Evolutionary conservation across 2,113 vertebrate species (phyloP), one percentile per base, ranked within the genome.

Genomic region (Ranitomeya variabilis): DNA sequence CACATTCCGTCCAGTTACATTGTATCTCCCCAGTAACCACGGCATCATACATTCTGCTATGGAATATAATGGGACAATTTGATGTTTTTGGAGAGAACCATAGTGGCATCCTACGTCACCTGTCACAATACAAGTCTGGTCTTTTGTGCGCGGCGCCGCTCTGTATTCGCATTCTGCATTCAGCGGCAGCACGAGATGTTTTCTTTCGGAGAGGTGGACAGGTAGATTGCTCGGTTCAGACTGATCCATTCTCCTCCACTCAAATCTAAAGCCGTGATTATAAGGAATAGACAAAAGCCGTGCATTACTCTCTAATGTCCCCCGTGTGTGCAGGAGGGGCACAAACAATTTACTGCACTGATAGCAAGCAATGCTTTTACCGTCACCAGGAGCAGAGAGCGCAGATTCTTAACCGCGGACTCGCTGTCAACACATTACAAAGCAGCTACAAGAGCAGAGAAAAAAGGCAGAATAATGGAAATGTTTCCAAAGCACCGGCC

Each of bases 161-260:
- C 31, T 83, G 83, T 81, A 51, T 83, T 60, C 64, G 1, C 21
- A 60, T 59, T 57, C 78, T 73, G 86, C 55, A 51, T 81, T 73
- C 80, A 60, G 26, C 71, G 59, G 26, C 81, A 11, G 21, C 60
- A 15, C 3, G 45, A 78, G 67, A 60, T 23, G 80, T 76, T 67
- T 84, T 89, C 31, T 78, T 89, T 14, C 26, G n/a, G 19, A 74
- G 13, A 67, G 81, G 87, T 84, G 81, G 87, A 89, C 81, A 89
- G 87, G 21, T 67, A 76, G 87, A 88, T 64, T 83, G 87, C 55
- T 60, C 52, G 19, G 45, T 67, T 78, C 87, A 84, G 10, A 45
- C 71, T 83, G 67, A 89, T 84, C 87, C 54, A 84, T 89, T 89
- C 83, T 83, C 78, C 71, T 26, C 11, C 37, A 23, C 69, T 84